A percentile compares a stretch with the other conserved stretches of the same genome.
These are phyloP conservation scores for Leptatherina wallacei DNA, from an alignment of 2,797 vertebrate genomes.

Conservation along the genomic window DNA sequence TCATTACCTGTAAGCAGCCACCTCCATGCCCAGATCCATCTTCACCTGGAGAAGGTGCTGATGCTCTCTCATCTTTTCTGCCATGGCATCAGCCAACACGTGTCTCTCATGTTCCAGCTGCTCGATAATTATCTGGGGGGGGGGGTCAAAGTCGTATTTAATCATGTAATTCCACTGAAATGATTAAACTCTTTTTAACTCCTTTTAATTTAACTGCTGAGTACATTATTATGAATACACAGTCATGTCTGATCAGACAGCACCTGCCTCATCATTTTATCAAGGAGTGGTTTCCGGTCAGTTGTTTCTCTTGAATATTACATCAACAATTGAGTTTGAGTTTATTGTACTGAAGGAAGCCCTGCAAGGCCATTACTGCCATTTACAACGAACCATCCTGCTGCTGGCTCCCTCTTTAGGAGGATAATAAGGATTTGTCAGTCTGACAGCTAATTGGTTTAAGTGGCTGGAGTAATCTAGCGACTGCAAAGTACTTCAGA, in stretches of 20 bases:
- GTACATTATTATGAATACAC: background rate
- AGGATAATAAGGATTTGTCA: conserved; percentile 74
- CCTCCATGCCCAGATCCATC: conserved; percentile 91
- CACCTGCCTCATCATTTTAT: background rate
- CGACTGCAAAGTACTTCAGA: conserved; percentile 38
- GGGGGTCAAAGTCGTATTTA: background rate
- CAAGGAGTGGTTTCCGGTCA: background rate
- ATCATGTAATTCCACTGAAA: background rate
- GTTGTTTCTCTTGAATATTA: background rate
- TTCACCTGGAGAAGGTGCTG: conserved; percentile 93
- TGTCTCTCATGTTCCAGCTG: conserved; percentile 90
- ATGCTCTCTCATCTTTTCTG: conserved; percentile 88
- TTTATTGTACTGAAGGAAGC: background rate
- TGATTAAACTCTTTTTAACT: background rate
- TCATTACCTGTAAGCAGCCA: conserved; percentile 93
- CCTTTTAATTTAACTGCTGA: background rate
- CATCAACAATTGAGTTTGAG: conserved; percentile 7
- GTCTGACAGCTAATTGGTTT: conserved; percentile 78
- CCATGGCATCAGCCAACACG: conserved; percentile 84
- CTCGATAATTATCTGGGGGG: conserved; percentile 85
- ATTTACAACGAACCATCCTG: conserved; percentile 39
- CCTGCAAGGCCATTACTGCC: conserved; percentile 2
- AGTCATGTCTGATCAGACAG: background rate
- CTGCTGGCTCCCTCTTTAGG: conserved; percentile 60
- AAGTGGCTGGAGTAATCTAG: conserved; percentile 64